phyloP scores from a whole-genome alignment of 2,888 invertebrate species.

The Anagyrus pseudococci region DNA sequence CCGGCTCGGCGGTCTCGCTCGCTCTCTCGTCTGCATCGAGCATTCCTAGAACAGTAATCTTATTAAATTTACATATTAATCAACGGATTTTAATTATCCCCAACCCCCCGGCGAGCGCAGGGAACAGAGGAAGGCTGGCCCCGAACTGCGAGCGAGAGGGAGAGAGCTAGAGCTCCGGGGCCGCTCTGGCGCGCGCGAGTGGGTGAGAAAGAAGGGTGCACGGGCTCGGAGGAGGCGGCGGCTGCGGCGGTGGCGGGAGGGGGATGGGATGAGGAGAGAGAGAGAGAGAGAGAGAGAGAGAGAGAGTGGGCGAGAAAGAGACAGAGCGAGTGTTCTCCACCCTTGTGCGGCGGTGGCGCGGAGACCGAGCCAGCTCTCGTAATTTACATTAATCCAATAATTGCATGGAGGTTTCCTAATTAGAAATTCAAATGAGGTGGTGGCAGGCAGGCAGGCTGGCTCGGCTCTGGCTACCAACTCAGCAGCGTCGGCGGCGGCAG shows the following conservation, averaged over 20 bases:
- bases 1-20: constrained; percentile 21
- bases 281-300: constrained; percentile 42
- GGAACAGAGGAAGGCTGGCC: constrained; percentile 43
- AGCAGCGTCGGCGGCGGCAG: constrained; percentile 47
- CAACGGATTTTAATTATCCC: constrained; percentile 97
- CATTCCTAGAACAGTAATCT: constrained; percentile 95
- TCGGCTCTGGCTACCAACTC: constrained; percentile 54
- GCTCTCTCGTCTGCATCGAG: constrained; percentile 57
- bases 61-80: constrained; percentile 99
- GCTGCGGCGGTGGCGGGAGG: constrained; percentile 40
- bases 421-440: constrained; percentile 91
- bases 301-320: constrained; percentile 42
- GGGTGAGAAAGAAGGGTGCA: constrained; percentile 39
- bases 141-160: constrained; percentile 26
- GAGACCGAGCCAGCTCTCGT: constrained; percentile 75
- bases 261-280: constrained; percentile 38
- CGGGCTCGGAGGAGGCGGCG: too few species aligned
- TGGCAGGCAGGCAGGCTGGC: constrained; percentile 64
- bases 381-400: constrained; percentile 94
- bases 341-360: constrained; percentile 48
- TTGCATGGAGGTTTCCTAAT: constrained; percentile 91
- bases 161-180: too few species aligned
- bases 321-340: constrained; percentile 41
- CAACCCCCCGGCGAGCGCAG: constrained; percentile 65
- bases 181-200: constrained; percentile 35